A percentile compares a stretch with the other conserved stretches of the same genome.
phyloP scores from a whole-genome alignment of 2,797 vertebrate species.

The Smutsia gigantea region DNA sequence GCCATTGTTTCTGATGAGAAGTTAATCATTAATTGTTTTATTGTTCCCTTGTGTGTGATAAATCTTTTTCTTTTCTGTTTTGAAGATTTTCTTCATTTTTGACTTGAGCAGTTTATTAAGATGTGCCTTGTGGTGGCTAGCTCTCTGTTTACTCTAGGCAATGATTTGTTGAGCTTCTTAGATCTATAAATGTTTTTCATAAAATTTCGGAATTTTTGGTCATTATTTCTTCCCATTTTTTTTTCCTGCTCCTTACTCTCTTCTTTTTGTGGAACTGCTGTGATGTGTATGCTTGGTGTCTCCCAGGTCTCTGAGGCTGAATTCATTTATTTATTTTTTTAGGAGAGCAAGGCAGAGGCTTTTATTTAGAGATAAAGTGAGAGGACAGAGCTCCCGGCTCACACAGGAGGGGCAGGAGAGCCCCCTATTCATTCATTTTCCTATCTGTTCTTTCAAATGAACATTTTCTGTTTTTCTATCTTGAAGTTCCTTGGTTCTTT shows the following conservation, averaged over 20 bases:
- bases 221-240: not conserved
- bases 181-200: not conserved
- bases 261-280: not conserved
- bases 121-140: not conserved
- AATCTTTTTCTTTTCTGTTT: not conserved
- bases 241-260: not conserved
- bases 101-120: not conserved
- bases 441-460: not conserved
- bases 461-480: not conserved
- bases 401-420: too few species aligned
- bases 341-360: too few species aligned
- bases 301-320: not conserved
- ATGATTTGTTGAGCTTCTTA: not conserved
- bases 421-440: not conserved
- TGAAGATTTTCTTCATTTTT: conserved; percentile 41
- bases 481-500: not conserved
- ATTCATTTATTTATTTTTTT: not conserved
- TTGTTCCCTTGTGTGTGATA: not conserved
- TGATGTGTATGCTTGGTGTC: not conserved
- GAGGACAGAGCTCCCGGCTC: too few species aligned
- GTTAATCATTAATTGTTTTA: not conserved
- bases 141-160: not conserved
- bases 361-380: too few species aligned
- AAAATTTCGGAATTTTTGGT: not conserved
- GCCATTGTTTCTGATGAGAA: not conserved